These are phyloP conservation scores for Isurus oxyrinchus DNA, from an alignment of 2,113 vertebrate genomes.

Conservation along the genomic window DNA sequence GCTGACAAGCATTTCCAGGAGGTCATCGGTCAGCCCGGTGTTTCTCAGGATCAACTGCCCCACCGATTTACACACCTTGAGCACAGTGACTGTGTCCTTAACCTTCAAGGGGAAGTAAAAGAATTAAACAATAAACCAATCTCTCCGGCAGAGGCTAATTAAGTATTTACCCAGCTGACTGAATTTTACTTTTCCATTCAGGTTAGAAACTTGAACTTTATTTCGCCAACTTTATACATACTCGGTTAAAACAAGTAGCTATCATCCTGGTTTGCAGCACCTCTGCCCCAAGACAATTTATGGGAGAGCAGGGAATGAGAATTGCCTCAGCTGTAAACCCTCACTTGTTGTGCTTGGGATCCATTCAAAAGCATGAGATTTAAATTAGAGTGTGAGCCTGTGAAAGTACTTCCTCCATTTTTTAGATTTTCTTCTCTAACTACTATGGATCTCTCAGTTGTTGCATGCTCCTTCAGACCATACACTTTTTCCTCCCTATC, in stretches of 20 bases:
- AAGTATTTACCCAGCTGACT: background rate
- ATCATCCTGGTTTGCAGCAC: background rate
- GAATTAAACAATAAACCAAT: background rate
- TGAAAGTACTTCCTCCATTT: background rate
- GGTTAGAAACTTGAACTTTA: no score
- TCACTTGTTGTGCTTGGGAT: background rate
- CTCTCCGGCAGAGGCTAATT: background rate
- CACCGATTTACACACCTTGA: conserved; percentile 59
- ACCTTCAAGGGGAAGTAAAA: conserved; percentile 47
- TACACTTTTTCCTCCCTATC: background rate
- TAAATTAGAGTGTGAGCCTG: background rate
- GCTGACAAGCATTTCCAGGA: conserved; percentile 51
- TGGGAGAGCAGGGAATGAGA: background rate
- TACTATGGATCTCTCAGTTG: background rate
- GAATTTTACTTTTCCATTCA: background rate
- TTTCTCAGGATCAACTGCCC: conserved; percentile 67
- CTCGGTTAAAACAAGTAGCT: background rate
- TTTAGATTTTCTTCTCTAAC: background rate
- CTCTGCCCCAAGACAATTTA: background rate
- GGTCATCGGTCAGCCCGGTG: conserved; percentile 62
- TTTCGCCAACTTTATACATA: background rate
- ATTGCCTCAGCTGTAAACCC: background rate
- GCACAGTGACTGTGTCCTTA: conserved; percentile 54
- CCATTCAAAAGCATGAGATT: background rate
- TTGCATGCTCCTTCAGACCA: background rate